Evolutionary conservation across 2,888 invertebrate genomes (phyloP), one percentile per base, ranked within the genome.

Genomic region (Labia minor): DNA sequence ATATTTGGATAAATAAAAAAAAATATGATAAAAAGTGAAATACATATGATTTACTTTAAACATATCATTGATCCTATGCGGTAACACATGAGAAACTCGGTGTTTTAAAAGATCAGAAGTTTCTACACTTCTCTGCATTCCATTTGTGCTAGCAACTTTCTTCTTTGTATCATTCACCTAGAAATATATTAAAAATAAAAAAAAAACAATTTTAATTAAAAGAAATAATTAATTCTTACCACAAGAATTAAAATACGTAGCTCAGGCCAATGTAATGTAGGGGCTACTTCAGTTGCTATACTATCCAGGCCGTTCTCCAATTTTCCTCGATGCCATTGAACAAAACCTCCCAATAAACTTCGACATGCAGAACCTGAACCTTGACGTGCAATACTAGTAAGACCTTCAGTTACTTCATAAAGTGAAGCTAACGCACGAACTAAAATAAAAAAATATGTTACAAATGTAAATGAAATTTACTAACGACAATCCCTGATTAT

Each of bases 291-390:
- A 62, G 82, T 80, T 0, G 92, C 91, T 63, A 90, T 75, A 0
- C 92, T 93, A 76, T 94, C 94, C 6, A 77, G 78, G 3, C 92
- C 93, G 74, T 84, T 81, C 0, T 79, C 75, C 33, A 80, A 75
- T 0, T 73, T 74, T 6, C 94, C 95, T 74, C 85, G 86, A 67
- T 85, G 82, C 99, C 99, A 99, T 68, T 86, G 86, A 0, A 98
- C 97, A 80, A 97, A 96, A 11, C 99, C 99, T 21, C 96, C 96
- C 72, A 86, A 86, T 19, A 96, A 81, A 78, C 97, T 98, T 49
- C 99, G 85, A 77, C 97, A 97, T 0, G 99, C 99, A 75, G 95
- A 96, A 18, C 99, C 99, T 62, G 97, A 98, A 8, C 92, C 92
- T 71, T 86, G 81, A 71, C 96, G 84, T 0, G 96, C 95, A 66